Base-by-base conservation (phyloP, 1,140 invertebrate species). In the Diachasmimorpha longicaudata region DNA sequence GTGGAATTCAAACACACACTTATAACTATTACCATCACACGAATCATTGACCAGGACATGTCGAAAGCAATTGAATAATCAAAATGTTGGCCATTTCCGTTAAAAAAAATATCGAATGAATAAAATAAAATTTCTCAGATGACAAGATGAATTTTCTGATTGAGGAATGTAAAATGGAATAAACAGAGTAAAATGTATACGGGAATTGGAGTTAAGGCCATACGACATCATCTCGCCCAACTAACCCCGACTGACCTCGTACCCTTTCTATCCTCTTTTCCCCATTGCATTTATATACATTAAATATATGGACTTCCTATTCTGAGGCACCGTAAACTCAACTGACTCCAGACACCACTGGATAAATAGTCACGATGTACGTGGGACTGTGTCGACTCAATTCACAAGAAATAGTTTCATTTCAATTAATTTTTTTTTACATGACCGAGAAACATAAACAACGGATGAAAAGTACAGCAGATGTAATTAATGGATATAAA, bases 1-100 rank as follows among this genome's bases (percentile, higher is more conserved):
- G 70, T 44, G 46, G 42, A 66, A 79, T 73, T 79, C 74, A 79
- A 79, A 79, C 74, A 74, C 74, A 67, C 72, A 36, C 6, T 48
- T 31, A 14, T 36, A 55, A 36, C 36, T 9, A 68, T 74, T 68
- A 68, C 25, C 39, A 68, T 68, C 23, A 19, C 39, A 70, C 39
- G 16, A 46, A n/a, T 42, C 42, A 70, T 70, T 46, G 39, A 42
- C 21, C 69, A 70, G 48, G 11, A 0, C 6, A n/a, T 68, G 39
- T 42, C 9, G 9, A 42, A 42, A 42, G 39, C 13, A 11, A 42
- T 42, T 42, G 39, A 42, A 42, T 42, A 42, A 42, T 11, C 31
- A 31, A 31, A 31, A 31, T 31, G 2, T 6, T 31, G 31, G 9
- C 39, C 39, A 10, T 11, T 42, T 11, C 39, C 9, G 9, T 1